phyloP scores from a whole-genome alignment of 2,888 invertebrate genomes.

The Eilema caniola region DNA sequence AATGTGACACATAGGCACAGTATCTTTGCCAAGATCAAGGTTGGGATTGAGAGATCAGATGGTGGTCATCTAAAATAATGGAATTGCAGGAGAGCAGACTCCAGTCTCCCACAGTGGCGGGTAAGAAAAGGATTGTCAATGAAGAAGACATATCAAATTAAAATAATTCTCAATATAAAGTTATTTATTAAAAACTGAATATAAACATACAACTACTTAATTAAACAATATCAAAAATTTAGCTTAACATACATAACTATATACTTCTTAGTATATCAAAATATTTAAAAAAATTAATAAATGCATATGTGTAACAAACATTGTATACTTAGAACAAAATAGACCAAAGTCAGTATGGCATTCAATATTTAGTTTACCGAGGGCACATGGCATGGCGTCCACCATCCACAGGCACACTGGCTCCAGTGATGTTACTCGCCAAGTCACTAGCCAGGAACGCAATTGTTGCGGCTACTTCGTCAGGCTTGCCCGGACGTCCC shows the following conservation, averaged over 20 bases:
- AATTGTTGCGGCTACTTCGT: slow-evolving; percentile 96
- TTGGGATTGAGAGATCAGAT: too few relatives aligned
- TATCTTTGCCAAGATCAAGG: too few relatives aligned
- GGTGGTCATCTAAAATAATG: too few relatives aligned
- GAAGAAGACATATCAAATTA: not conserved
- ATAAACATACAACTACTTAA: not conserved
- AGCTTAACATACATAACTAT: not conserved
- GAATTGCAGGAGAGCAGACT: too few relatives aligned
- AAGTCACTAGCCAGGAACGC: slow-evolving; percentile 96
- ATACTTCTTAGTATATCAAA: not conserved
- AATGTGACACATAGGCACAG: too few relatives aligned
- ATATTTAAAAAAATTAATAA: slow-evolving; percentile 5
- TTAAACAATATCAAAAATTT: not conserved
- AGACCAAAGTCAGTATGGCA: slow-evolving; percentile 3
- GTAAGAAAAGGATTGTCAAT: too few relatives aligned
- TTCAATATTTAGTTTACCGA: slow-evolving; percentile 83
- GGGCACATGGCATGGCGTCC: slow-evolving; percentile 98
- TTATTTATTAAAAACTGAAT: slow-evolving; percentile 4
- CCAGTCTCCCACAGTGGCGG: too few relatives aligned
- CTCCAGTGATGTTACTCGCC: slow-evolving; percentile 97
- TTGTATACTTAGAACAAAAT: slow-evolving; percentile 14
- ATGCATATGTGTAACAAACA: slow-evolving; percentile 1
- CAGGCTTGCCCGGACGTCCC: slow-evolving; percentile 93
- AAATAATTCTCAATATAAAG: not conserved
- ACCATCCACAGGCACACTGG: slow-evolving; percentile 96